These are phyloP conservation scores for Pluvialis apricaria DNA, from an alignment of 2,113 vertebrate genomes.

Conservation along the genomic window DNA sequence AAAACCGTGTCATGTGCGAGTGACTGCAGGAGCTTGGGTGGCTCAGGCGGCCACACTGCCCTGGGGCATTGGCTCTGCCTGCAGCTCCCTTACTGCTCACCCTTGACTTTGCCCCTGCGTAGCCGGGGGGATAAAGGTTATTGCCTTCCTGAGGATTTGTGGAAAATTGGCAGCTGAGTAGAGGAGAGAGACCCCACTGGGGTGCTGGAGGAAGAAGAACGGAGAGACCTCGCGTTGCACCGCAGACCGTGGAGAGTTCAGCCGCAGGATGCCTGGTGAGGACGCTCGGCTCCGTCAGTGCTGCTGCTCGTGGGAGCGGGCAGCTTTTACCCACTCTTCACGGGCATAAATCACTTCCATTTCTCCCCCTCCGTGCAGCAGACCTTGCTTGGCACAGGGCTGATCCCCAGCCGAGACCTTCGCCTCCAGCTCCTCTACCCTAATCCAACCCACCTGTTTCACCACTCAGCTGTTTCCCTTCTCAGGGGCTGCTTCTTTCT, in stretches of 20 bases:
- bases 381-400: background rate
- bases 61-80: accelerated
- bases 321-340: accelerated
- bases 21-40: accelerated
- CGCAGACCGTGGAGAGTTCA: accelerated
- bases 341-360: background rate
- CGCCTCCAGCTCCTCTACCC: background rate
- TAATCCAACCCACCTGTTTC: background rate
- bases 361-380: background rate
- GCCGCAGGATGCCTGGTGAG: background rate
- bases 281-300: accelerated
- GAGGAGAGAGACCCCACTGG: background rate
- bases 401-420: background rate
- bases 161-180: background rate
- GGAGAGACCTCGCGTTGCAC: background rate
- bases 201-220: too few species aligned
- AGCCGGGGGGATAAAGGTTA: background rate
- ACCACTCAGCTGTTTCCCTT: background rate
- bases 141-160: background rate
- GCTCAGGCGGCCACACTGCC: background rate
- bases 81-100: background rate
- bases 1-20: accelerated
- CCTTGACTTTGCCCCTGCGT: accelerated
- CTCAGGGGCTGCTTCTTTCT: background rate
- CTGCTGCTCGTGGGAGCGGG: accelerated